A percentile compares a stretch with the other conserved stretches of the same genome.
These are phyloP conservation scores for Sebastes trivittatus DNA, from an alignment of 2,797 vertebrate genomes.

Conservation along the genomic window DNA sequence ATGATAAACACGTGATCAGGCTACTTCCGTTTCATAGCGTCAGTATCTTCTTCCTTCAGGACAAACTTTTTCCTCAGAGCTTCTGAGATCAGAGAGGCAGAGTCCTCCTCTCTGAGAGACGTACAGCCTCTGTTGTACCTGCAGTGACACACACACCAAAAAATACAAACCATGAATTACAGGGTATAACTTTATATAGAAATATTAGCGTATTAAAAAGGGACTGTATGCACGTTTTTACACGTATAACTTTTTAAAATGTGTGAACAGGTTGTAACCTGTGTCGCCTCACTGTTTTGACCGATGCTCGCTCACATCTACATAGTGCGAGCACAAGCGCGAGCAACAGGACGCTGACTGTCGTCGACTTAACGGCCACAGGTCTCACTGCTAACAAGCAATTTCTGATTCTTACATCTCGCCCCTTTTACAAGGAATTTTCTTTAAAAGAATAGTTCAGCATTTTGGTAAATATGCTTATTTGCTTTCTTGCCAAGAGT, in stretches of 20 bases:
- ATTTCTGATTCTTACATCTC: no score
- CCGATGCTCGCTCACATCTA: no score
- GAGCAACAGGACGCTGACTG: no score
- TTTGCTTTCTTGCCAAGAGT: not conserved
- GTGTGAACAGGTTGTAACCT: no score
- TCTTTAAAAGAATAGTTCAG: not conserved
- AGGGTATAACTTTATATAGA: not conserved
- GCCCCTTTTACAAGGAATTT: not conserved
- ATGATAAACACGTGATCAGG: slow-evolving; percentile 1
- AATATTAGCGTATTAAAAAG: not conserved
- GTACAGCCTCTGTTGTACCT: slow-evolving; percentile 89
- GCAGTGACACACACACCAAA: slow-evolving; percentile 1
- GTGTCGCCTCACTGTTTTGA: no score
- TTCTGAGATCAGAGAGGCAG: slow-evolving; percentile 92
- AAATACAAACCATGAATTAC: not conserved
- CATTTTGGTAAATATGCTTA: not conserved
- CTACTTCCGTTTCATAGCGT: slow-evolving; percentile 77
- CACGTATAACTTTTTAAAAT: no score
- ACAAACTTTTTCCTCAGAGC: slow-evolving; percentile 95
- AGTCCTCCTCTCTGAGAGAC: slow-evolving; percentile 92
- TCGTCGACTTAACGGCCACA: no score
- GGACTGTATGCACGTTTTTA: no score
- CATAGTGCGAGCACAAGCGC: no score
- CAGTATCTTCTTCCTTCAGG: slow-evolving; percentile 89
- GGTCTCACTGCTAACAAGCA: no score